Evolutionary conservation across 1,140 invertebrate genomes (phyloP), one percentile per base, ranked within the genome.

Genomic region (Drosophila mauritiana): DNA sequence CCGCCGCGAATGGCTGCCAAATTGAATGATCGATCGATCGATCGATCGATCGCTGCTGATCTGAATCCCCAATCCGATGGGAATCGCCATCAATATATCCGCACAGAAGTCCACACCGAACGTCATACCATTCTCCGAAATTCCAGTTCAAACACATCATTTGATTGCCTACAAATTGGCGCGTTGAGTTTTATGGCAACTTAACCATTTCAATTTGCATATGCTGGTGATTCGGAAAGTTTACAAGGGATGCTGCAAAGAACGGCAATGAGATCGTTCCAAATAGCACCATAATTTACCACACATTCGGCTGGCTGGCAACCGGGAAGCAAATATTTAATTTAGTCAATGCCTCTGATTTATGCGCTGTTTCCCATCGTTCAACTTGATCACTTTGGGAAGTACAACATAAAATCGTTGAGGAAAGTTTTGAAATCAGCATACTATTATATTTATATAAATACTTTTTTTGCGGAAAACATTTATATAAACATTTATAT

Each of bases 141-240:
- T 88, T 88, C 83, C 76, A 40, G 54, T 11, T 57, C 42, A 64
- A 63, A 76, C 58, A 80, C 84, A 56, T 73, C 89, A 89, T 80
- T 88, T 88, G 89, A 88, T 88, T 88, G 83, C 83, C 84, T 84
- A 80, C 84, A 84, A 88, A 83, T 88, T 89, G 83, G 84, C 84
- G 84, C 80, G 80, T 67, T 84, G 84, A 88, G 70, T 84, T 89
- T 88, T 83, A 88, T 89, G 73, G 73, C 80, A 83, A 70, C 80
- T 89, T 64, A 72, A 82, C 53, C 67, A 82, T 63, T 80, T 79
- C 34, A 34, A 39, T 22, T 17, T 15, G 49, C 37, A 20, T 39
- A 42, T 42, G 20, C 20, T 22, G 22, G 12, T 20, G 2, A 22
- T 36, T 17, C n/a, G 8, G 11, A 25, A 13, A 48, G 22, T 55